Conservation (phyloP, 2,888 invertebrate genomes). For the Drosophila cracens region DNA sequence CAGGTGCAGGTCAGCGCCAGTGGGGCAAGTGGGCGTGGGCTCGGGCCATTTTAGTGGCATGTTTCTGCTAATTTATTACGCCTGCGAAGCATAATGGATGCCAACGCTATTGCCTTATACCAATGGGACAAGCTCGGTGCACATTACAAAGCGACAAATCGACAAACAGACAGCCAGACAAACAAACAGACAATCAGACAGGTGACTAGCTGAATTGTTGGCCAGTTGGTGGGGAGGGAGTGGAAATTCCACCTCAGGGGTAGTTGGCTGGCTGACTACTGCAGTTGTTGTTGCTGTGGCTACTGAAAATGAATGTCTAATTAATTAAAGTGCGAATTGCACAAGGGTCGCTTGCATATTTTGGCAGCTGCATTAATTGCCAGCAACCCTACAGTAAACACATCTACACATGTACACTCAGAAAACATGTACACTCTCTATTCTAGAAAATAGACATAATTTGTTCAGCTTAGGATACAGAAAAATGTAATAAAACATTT, state of each 20-base stretch:
- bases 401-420: constrained; percentile 33
- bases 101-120: constrained; percentile 48
- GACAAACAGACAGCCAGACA: constrained; percentile 17
- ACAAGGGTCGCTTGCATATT: constrained; percentile 50
- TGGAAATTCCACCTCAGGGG: constrained; percentile 37
- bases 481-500: not conserved
- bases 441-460: not conserved
- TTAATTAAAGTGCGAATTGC: constrained; percentile 79
- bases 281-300: constrained; percentile 21
- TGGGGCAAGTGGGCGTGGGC: constrained; percentile 56
- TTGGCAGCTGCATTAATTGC: constrained; percentile 68
- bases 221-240: not conserved
- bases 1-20: constrained; percentile 52
- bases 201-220: constrained; percentile 26
- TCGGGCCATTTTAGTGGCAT: constrained; percentile 75
- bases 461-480: not conserved
- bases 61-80: constrained; percentile 80
- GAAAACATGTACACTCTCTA: not conserved
- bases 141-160: constrained; percentile 54
- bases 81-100: constrained; percentile 70
- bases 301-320: constrained; percentile 77
- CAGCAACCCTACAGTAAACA: constrained; percentile 50
- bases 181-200: constrained; percentile 14
- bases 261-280: constrained; percentile 20
- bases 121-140: constrained; percentile 58